phyloP scores from a whole-genome alignment of 1,140 invertebrate genomes.

The Drosophila busckii region DNA sequence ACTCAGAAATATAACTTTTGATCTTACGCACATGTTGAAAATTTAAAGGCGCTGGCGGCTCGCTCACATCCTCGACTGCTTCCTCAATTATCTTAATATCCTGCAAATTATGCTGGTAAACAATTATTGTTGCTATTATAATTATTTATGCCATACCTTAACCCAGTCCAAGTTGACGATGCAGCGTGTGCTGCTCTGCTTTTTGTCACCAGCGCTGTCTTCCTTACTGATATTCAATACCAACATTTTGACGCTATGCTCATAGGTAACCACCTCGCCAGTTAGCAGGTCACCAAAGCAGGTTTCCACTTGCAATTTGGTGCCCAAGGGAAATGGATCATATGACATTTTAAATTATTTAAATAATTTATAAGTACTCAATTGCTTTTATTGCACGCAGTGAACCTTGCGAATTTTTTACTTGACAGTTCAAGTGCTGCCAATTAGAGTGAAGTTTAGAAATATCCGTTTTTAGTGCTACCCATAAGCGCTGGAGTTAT shows the following conservation, averaged over 20 bases:
- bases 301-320: constrained; percentile 25
- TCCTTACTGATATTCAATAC: constrained; percentile 18
- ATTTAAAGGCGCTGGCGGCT: constrained; percentile 13
- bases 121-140: too few relatives aligned
- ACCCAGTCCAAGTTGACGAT: constrained; percentile 22
- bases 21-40: constrained; percentile 2
- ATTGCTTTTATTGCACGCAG: too few relatives aligned
- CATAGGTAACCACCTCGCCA: constrained; percentile 39
- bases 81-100: constrained; percentile 40
- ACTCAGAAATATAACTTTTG: not conserved
- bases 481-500: too few relatives aligned
- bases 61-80: not conserved
- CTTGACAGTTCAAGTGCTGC: too few relatives aligned
- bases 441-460: too few relatives aligned
- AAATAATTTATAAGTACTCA: too few relatives aligned
- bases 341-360: constrained; percentile 3
- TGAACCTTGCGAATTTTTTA: too few relatives aligned
- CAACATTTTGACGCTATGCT: constrained; percentile 31
- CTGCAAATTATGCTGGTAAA: too few relatives aligned
- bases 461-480: too few relatives aligned
- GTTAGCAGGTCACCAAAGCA: constrained; percentile 35
- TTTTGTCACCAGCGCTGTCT: not conserved
- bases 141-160: too few relatives aligned
- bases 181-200: not conserved
- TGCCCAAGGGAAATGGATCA: constrained; percentile 19